Evolutionary conservation across 2,113 vertebrate genomes (phyloP).

Genomic region (Pristiophorus japonicus): DNA sequence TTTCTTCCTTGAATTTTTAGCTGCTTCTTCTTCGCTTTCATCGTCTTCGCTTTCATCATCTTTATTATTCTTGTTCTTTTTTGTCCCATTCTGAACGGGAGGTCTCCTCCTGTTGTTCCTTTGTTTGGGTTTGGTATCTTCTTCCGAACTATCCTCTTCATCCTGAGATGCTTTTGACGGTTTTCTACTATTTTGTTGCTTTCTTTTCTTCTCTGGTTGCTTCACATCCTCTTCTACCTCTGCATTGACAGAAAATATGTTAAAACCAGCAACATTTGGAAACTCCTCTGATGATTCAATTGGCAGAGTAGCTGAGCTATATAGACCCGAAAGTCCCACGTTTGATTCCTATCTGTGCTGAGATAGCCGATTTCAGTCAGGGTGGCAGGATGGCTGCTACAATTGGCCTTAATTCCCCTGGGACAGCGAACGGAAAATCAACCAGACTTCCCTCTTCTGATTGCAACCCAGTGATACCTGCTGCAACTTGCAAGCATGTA

Average conservation of each 20-base stretch:
- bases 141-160: not conserved
- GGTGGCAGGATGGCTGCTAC: not conserved
- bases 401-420: not conserved
- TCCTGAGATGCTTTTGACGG: not conserved
- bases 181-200: constrained; percentile 1
- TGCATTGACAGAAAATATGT: not conserved
- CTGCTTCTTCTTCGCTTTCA: not conserved
- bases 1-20: not conserved
- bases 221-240: not conserved
- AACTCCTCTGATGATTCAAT: not conserved
- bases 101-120: constrained; percentile 17
- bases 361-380: not conserved
- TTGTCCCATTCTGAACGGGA: not conserved
- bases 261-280: not conserved
- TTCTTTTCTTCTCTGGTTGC: not conserved
- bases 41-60: constrained; percentile 1
- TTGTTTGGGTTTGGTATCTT: not conserved
- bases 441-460: not conserved
- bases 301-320: not conserved
- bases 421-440: not conserved
- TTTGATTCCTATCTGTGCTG: not conserved
- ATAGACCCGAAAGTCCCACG: no score
- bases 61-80: not conserved
- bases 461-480: not conserved
- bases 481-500: not conserved